These are phyloP conservation scores for Mus pahari DNA, from an alignment of 2,113 vertebrate genomes.

Conservation along the genomic window DNA sequence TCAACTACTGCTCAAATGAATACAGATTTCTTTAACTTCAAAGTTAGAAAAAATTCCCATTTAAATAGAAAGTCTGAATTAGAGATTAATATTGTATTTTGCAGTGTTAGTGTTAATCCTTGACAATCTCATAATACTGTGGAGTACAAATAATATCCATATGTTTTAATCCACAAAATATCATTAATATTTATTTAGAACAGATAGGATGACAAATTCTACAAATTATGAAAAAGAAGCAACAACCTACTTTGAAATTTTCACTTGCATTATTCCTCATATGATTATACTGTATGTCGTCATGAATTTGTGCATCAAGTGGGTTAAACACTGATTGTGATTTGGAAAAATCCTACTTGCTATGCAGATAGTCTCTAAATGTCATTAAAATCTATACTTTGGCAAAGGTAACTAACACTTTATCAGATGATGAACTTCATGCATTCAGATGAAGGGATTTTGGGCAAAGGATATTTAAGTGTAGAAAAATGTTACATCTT, in stretches of 20 bases:
- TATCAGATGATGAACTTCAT: not conserved
- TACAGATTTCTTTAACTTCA: not conserved
- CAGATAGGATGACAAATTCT: not conserved
- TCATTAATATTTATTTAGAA: not conserved
- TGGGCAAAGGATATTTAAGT: too few species aligned
- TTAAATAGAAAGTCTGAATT: not conserved
- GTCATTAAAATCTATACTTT: not conserved
- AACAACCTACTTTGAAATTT: not conserved
- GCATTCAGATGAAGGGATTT: not conserved
- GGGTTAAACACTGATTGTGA: not conserved
- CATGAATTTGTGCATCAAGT: not conserved
- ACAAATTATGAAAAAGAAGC: not conserved
- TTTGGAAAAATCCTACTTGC: not conserved
- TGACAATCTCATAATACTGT: not conserved
- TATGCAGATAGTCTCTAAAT: not conserved
- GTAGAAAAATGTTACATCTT: not conserved
- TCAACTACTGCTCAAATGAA: not conserved
- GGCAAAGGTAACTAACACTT: not conserved
- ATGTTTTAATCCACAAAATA: not conserved
- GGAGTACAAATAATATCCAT: not conserved
- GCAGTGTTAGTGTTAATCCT: too few species aligned
- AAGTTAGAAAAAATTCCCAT: not conserved
- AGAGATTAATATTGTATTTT: not conserved
- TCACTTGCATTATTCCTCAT: not conserved
- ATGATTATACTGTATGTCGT: not conserved